These are phyloP conservation scores for Sclerodermus sp. DNA, from an alignment of 2,888 invertebrate species.

Conservation along the genomic window DNA sequence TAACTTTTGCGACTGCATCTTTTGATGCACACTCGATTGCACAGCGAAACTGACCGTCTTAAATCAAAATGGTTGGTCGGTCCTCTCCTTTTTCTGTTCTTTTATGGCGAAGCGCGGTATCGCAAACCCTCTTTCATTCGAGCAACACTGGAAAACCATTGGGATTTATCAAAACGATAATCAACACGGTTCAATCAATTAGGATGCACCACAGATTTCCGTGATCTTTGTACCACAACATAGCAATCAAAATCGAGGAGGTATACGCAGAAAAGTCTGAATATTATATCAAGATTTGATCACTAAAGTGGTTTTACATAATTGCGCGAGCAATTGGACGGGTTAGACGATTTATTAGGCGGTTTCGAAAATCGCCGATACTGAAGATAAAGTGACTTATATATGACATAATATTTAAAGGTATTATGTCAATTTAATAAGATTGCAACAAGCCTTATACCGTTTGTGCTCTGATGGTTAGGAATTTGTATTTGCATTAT, in stretches of 20 bases:
- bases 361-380: no score
- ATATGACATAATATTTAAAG: background rate
- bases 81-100: background rate
- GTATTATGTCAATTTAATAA: background rate
- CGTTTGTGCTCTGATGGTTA: no score
- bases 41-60: background rate
- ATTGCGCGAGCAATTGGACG: no score
- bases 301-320: no score
- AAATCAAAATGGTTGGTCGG: background rate
- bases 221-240: constrained; percentile 1
- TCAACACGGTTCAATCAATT: no score
- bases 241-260: background rate
- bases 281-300: background rate
- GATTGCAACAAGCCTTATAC: no score
- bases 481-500: no score
- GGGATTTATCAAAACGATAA: no score
- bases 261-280: background rate
- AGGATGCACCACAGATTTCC: background rate
- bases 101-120: background rate
- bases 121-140: no score
- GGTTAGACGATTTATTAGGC: no score
- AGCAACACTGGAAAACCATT: no score
- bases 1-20: background rate
- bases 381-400: background rate
- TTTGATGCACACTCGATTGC: background rate